Evolutionary conservation across 2,797 vertebrate species (phyloP), one percentile per base, ranked within the genome.

Genomic region (Poeciliopsis turneri): DNA sequence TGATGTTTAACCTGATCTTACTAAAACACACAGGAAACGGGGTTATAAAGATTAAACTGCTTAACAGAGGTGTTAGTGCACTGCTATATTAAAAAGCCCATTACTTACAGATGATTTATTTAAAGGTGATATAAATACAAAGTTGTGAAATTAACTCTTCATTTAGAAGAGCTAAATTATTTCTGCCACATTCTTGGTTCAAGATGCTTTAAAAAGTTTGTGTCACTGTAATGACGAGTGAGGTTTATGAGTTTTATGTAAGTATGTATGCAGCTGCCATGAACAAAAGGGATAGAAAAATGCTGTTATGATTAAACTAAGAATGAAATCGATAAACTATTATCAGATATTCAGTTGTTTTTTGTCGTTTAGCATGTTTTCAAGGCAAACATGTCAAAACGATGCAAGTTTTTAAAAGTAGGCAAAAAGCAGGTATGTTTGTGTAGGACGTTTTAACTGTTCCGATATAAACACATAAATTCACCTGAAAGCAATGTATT

Each of bases 41-140:
- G 25, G 73, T 64, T 66, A 57, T 83, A 88, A 84, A 83, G 51
- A 30, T 79, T 72, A 28, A 68, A 72, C 74, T 46, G 77, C 55
- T 80, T 79, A 84, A 88, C 73, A 74, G 71, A 72, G 66, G 72
- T 81, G 51, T 76, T 57, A 84, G 83, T 86, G 33, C 46, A 45
- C 30, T 76, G 61, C 69, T 64, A 36, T 79, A 78, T 69, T 69
- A 82, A 77, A 89, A 79, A 78, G 28, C 25, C 25, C 59, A 66
- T 74, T 75, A 39, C 39, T 79, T 47, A 76, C 43, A 79, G 59
- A 9, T 41, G 8, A 74, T 45, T 43, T 25, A 85, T 74, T 77
- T 78, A 23, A 72, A 74, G 20, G 74, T 30, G 45, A 75, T 57
- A 59, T 64, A 75, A 80, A 74, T 30, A 77, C 61, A 72, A 36